These are phyloP conservation scores for Chaunax sp. DNA, from an alignment of 2,797 vertebrate species.

Conservation along the genomic window DNA sequence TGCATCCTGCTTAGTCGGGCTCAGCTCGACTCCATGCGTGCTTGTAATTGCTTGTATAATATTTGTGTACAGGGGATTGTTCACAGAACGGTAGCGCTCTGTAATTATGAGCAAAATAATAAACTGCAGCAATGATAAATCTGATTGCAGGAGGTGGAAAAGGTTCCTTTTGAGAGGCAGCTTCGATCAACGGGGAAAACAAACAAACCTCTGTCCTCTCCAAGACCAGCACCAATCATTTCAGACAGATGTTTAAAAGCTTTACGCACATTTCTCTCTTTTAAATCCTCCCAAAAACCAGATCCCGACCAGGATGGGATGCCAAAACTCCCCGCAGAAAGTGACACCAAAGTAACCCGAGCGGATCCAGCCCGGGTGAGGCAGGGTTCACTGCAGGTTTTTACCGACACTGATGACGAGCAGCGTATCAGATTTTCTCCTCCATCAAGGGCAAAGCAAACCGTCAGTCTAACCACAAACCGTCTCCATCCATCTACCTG, in stretches of 20 bases:
- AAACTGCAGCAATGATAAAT: conserved; percentile 56
- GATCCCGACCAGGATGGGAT: conserved; percentile 18
- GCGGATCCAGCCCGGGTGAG: conserved; percentile 22
- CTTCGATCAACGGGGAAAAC: conserved; percentile 19
- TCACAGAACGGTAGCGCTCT: conserved; percentile 29
- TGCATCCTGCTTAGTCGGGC: conserved; percentile 56
- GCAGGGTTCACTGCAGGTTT: conserved; percentile 38
- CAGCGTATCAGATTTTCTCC: conserved; percentile 46
- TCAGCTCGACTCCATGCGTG: conserved; percentile 55
- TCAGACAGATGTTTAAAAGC: too few species aligned
- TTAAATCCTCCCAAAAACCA: conserved; percentile 11
- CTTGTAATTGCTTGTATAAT: conserved; percentile 68
- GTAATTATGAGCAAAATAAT: conserved; percentile 65
- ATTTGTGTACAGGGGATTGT: conserved; percentile 61
- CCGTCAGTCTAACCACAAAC: conserved; percentile 49
- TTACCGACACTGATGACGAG: conserved; percentile 20
- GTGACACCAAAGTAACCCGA: conserved; percentile 52
- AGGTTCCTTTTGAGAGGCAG: conserved; percentile 38
- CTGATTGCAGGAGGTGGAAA: conserved; percentile 39
- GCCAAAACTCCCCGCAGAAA: conserved; percentile 41
- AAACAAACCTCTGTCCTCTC: conserved; percentile 16
- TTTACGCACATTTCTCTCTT: neutral
- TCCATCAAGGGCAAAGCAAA: conserved; percentile 51
- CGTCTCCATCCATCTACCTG: conserved; percentile 43
- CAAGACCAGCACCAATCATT: neutral